phyloP scores from a whole-genome alignment of 2,113 vertebrate species.

The Cinclus mexicanus region DNA sequence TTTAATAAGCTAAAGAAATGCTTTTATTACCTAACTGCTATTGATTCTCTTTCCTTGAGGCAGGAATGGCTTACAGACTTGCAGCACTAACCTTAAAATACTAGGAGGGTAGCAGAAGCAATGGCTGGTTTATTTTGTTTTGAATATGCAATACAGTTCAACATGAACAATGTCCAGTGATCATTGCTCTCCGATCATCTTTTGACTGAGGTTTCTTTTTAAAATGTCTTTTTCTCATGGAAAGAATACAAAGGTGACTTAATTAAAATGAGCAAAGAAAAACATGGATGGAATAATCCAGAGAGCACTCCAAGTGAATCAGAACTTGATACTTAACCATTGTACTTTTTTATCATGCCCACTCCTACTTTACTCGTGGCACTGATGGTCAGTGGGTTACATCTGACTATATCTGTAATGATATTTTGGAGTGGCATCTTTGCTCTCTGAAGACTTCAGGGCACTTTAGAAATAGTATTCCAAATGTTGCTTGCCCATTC shows the following conservation, averaged over 20 bases:
- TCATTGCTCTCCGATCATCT: not conserved
- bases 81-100: not conserved
- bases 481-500: not conserved
- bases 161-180: not conserved
- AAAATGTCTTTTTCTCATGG: not conserved
- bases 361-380: not conserved
- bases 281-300: not conserved
- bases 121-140: not conserved
- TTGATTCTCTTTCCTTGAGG: not conserved
- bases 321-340: not conserved
- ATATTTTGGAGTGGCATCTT: not conserved
- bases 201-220: not conserved
- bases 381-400: not conserved
- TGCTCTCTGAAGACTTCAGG: not conserved
- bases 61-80: not conserved
- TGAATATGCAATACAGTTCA: fast-evolving
- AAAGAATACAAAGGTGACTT: not conserved
- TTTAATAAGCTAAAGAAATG: not conserved
- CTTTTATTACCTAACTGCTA: not conserved
- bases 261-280: not conserved
- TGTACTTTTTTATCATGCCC: not conserved
- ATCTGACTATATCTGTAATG: not conserved
- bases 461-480: not conserved
- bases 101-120: not conserved
- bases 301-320: not conserved